Percentiles rank a stretch among this genome's conserved stretches.
Conservation (phyloP, 2,113 vertebrate genomes). For the Melanerpes aurifrons region DNA sequence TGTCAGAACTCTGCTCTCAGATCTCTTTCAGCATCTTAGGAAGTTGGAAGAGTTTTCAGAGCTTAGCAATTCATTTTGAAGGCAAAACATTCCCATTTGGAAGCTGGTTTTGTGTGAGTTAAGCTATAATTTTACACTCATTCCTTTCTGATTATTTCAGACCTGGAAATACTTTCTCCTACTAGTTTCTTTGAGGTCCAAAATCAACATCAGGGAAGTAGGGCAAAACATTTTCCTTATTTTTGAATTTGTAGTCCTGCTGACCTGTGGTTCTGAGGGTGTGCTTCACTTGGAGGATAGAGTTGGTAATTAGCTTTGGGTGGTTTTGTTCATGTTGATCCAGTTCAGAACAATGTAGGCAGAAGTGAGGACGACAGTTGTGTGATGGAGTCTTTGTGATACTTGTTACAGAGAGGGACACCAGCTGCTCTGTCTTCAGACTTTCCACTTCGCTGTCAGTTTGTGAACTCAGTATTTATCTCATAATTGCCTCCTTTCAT, state of each 20-base stretch:
- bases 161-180: background rate
- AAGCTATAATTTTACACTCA: background rate
- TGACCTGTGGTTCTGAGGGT: background rate
- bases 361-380: background rate
- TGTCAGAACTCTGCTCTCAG: background rate
- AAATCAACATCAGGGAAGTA: conserved; percentile 15
- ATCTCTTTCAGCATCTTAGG: background rate
- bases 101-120: background rate
- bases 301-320: background rate
- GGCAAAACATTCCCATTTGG: background rate
- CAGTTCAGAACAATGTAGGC: background rate
- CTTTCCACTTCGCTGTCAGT: background rate
- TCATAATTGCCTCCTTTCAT: background rate
- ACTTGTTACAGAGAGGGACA: background rate
- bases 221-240: background rate
- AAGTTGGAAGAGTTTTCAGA: background rate
- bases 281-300: background rate
- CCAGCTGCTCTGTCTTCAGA: background rate
- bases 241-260: background rate
- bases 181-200: background rate
- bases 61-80: background rate
- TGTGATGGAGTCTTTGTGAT: background rate
- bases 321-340: background rate
- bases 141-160: conserved; percentile 7
- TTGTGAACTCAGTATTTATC: background rate